Conservation (phyloP, 2,888 invertebrate genomes). For the Allophyes oxyacanthae region DNA sequence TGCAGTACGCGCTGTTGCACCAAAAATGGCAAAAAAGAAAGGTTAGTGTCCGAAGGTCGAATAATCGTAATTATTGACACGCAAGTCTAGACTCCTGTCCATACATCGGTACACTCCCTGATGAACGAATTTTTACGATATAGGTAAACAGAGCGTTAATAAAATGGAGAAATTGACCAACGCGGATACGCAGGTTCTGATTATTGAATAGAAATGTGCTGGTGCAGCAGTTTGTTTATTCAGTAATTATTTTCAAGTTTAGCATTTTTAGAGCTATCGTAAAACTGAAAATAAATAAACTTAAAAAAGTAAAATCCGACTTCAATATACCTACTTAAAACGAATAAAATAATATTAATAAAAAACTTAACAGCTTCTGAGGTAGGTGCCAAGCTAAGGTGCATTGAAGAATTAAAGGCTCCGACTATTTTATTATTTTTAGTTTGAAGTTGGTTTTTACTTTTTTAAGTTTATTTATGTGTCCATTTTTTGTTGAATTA, state of each 20-base stretch:
- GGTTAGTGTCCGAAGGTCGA: conserved; percentile 62
- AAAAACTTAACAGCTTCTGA: too few relatives aligned
- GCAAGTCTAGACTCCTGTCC: conserved; percentile 55
- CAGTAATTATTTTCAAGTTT: conserved; percentile 30
- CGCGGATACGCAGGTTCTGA: conserved; percentile 31
- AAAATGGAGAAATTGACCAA: conserved; percentile 22
- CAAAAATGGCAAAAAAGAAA: conserved; percentile 52
- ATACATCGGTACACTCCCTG: conserved; percentile 45
- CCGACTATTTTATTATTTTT: too few relatives aligned
- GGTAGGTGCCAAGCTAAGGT: too few relatives aligned
- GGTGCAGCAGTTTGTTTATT: conserved; percentile 24
- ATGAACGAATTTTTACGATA: conserved; percentile 52
- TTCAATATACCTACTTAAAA: not conserved
- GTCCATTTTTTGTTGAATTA: too few relatives aligned
- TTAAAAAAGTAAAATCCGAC: too few relatives aligned
- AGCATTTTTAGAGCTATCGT: conserved; percentile 30
- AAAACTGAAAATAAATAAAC: conserved; percentile 12
- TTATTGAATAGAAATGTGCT: conserved; percentile 27
- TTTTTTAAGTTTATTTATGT: too few relatives aligned
- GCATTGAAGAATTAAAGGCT: too few relatives aligned
- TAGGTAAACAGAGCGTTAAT: conserved; percentile 58
- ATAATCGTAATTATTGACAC: conserved; percentile 56
- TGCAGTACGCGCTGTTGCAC: conserved; percentile 45
- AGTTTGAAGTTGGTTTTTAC: too few relatives aligned
- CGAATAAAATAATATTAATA: too few relatives aligned